phyloP scores from a whole-genome alignment of 2,113 vertebrate species.

The Psammodynastes pulverulentus region DNA sequence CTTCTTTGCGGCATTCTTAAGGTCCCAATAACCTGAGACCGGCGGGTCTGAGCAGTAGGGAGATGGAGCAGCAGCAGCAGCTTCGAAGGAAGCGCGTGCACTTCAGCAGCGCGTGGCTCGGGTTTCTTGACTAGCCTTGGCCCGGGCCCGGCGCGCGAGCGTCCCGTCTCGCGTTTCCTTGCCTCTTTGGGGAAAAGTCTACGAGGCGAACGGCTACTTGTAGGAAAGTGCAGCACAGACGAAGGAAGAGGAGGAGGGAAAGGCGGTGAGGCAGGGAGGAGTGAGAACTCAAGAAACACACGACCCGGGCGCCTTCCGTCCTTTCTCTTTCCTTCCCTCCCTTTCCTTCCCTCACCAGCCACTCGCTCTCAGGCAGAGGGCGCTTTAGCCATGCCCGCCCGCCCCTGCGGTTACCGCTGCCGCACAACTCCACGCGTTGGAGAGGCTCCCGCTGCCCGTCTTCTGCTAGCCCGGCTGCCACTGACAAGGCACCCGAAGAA shows the following conservation, averaged over 20 bases:
- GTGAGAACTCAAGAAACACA: conserved; percentile 17
- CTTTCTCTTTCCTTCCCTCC: conserved; percentile 46
- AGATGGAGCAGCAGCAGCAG: background rate
- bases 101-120: conserved; percentile 7
- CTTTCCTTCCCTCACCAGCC: conserved; percentile 51
- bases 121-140: background rate
- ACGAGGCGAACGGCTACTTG: conserved; percentile 15
- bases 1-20: background rate
- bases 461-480: conserved; percentile 39
- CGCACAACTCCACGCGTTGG: conserved; percentile 44
- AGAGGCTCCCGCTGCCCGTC: conserved; percentile 40
- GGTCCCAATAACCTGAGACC: background rate
- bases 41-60: background rate
- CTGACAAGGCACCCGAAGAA: conserved; percentile 40
- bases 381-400: conserved; percentile 69
- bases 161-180: conserved; percentile 16
- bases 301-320: conserved; percentile 18
- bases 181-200: background rate
- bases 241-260: background rate
- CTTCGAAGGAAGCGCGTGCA: background rate
- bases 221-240: background rate
- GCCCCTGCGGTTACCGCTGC: conserved; percentile 53
- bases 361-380: conserved; percentile 70
- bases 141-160: background rate
- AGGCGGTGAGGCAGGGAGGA: background rate